These are phyloP conservation scores for Nymphalis c-album DNA, from an alignment of 2,888 invertebrate genomes.

Conservation along the genomic window DNA sequence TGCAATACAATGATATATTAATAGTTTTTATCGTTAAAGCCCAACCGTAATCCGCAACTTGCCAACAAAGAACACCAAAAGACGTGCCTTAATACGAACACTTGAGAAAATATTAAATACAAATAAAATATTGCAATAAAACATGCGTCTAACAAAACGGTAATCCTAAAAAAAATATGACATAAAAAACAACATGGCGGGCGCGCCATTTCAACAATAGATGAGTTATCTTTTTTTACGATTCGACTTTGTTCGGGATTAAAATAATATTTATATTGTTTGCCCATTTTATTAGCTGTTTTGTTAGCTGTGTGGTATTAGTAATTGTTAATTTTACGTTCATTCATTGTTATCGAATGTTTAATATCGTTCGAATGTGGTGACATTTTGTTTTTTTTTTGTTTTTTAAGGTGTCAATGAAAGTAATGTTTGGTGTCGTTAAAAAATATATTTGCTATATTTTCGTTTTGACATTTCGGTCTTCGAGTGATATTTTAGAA, in stretches of 20 bases:
- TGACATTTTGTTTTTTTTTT: slow-evolving; percentile 1
- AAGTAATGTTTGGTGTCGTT: no score
- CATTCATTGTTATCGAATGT: slow-evolving; percentile 6
- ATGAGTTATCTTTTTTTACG: slow-evolving; percentile 35
- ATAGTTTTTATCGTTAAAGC: slow-evolving; percentile 9
- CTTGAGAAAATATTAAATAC: slow-evolving; percentile 38
- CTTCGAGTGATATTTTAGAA: no score
- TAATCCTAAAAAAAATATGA: slow-evolving; percentile 27
- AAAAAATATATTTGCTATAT: no score
- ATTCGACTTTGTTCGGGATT: slow-evolving; percentile 25
- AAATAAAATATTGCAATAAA: slow-evolving; percentile 28
- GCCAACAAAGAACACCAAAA: slow-evolving; percentile 12
- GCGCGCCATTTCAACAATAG: slow-evolving; percentile 25
- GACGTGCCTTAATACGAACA: slow-evolving; percentile 24
- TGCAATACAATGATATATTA: not conserved
- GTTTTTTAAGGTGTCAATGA: no score
- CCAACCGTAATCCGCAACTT: slow-evolving; percentile 23
- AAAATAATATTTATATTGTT: slow-evolving; percentile 8
- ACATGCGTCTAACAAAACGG: slow-evolving; percentile 18
- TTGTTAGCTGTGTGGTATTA: slow-evolving; percentile 43
- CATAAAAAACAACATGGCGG: slow-evolving; percentile 28
- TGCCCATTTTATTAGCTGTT: slow-evolving; percentile 42
- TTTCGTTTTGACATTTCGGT: no score
- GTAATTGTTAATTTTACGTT: slow-evolving; percentile 32
- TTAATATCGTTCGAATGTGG: slow-evolving; percentile 9